Evolutionary conservation across 2,113 vertebrate species (phyloP).

Genomic region (Bujurquina vittata): DNA sequence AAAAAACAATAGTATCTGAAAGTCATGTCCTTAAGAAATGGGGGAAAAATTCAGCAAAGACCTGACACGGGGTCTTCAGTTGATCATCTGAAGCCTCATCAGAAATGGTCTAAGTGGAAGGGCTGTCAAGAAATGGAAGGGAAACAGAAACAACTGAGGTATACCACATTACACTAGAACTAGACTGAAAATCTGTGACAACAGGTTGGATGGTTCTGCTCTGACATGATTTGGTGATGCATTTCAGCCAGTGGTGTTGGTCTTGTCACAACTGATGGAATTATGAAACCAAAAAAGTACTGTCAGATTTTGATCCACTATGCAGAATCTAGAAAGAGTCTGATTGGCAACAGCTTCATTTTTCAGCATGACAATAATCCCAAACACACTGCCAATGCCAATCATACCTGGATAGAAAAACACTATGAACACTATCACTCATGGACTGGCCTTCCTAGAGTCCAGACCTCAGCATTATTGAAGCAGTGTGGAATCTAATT

Average conservation of each 20-base stretch:
- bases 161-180: not conserved
- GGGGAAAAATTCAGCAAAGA: not conserved
- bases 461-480: too few species aligned
- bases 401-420: not conserved
- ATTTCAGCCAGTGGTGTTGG: not conserved
- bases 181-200: fast-evolving
- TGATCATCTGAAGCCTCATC: not conserved
- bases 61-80: not conserved
- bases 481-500: too few species aligned
- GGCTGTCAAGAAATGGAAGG: not conserved
- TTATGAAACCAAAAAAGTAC: not conserved
- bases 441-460: too few species aligned
- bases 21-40: fast-evolving
- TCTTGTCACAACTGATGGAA: not conserved
- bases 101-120: not conserved
- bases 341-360: not conserved
- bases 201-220: fast-evolving
- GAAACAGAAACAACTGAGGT: not conserved
- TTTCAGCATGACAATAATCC: not conserved
- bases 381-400: not conserved
- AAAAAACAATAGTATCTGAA: fast-evolving
- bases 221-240: not conserved
- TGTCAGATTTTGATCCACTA: fast-evolving
- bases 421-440: too few species aligned
- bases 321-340: not conserved